Base-by-base conservation (phyloP, 2,888 invertebrate species). In the Hyppa rectilinea region DNA sequence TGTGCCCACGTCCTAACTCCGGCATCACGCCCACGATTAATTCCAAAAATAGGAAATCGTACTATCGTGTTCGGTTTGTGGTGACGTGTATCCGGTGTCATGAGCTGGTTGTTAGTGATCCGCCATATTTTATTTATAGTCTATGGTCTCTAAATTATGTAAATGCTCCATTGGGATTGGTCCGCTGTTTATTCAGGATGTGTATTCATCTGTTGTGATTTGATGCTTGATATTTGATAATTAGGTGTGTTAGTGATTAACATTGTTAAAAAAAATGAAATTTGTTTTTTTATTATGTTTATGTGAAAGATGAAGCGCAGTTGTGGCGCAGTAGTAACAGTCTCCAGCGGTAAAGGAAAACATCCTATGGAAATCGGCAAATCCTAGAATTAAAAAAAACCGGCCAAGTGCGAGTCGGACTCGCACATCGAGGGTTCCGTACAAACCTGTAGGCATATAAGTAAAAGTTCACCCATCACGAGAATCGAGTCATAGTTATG, bases 71-170 rank as follows among this genome's bases (percentile, higher is more conserved):
- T 56, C 55, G 60, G 75, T 80, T 75, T 78, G 78, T 52, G 78
- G 80, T 78, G 66, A 66, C 71, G 66, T 63, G 56, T 43, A 50
- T 80, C 71, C 75, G 65, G 62, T 66, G 70, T 50, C 65, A 79
- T 75, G 75, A 75, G 75, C 65, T 59, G 26, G 59, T 71, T 62
- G 75, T 66, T 63, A 75, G 75, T 23, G 61, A 69, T 68, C 65
- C 75, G 78, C 69, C 78, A 81, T 80, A 66, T 80, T 77, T 76
- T 77, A 80, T 80, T 76, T 80, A 77, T 52, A 34, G 65, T 66
- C 80, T 66, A 75, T 79, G 75, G 52, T 69, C 26, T 67, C 75
- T 72, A 72, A 80, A 80, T 80, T 77, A 77, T 80, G 65, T 68
- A 80, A 68, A 80, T 52, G 9, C 38, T 60, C 55, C 47, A n/a